These are phyloP conservation scores for Spicauda simplicius DNA, from an alignment of 2,888 invertebrate genomes.

Conservation along the genomic window DNA sequence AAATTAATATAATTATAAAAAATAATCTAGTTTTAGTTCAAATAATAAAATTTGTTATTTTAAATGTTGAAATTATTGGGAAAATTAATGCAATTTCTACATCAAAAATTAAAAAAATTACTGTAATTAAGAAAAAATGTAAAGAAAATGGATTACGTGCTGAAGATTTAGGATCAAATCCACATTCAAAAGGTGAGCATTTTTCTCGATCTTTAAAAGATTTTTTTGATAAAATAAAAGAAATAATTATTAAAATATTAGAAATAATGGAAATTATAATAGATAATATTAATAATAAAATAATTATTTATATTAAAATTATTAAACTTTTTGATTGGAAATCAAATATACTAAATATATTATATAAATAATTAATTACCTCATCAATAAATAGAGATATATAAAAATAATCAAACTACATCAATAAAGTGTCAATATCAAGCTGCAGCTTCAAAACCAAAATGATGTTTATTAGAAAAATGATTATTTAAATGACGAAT, in stretches of 20 bases:
- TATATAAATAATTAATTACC: conserved; percentile 87
- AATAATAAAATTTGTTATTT: conserved; percentile 57
- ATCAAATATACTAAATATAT: conserved; percentile 88
- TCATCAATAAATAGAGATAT: conserved; percentile 89
- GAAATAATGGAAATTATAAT: conserved; percentile 68
- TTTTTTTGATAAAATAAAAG: conserved; percentile 85
- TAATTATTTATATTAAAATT: conserved; percentile 85
- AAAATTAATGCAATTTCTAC: conserved; percentile 88
- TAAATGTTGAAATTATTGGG: conserved; percentile 79
- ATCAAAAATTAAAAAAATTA: conserved; percentile 90
- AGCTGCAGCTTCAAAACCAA: conserved; percentile 81
- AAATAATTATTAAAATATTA: conserved; percentile 77
- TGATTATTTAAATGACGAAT: conserved; percentile 63
- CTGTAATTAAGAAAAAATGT: conserved; percentile 87
- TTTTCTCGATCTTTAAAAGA: conserved; percentile 85
- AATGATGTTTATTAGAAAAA: conserved; percentile 66
- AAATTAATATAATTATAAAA: conserved; percentile 82
- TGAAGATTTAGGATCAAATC: conserved; percentile 69
- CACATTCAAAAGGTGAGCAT: conserved; percentile 86
- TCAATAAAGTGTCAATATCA: conserved; percentile 76
- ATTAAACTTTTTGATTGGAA: conserved; percentile 89
- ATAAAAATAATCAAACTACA: conserved; percentile 67
- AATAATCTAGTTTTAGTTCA: conserved; percentile 65
- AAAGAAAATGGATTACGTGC: conserved; percentile 70
- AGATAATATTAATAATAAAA: conserved; percentile 61